Evolutionary conservation across 2,888 invertebrate species (phyloP).

Genomic region (Hylaea fasciaria): DNA sequence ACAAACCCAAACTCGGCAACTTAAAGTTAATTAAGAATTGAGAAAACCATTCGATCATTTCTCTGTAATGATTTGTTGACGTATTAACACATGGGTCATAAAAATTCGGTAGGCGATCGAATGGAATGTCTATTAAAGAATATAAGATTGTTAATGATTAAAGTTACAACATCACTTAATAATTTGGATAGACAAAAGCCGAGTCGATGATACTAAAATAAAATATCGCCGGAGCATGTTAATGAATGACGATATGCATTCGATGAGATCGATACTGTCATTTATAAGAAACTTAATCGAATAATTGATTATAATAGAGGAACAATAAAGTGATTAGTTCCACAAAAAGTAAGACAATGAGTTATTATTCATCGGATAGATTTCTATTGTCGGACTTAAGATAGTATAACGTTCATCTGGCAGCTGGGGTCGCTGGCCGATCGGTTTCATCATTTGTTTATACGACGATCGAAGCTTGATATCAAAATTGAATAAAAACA

Average conservation of each 20-base stretch:
- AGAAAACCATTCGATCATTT: constrained; percentile 50
- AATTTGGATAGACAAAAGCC: constrained; percentile 54
- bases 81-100: constrained; percentile 36
- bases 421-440: constrained; percentile 71
- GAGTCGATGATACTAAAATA: constrained; percentile 54
- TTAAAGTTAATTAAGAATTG: constrained; percentile 41
- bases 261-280: constrained; percentile 70
- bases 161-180: constrained; percentile 50
- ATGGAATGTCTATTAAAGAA: constrained; percentile 48
- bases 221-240: constrained; percentile 57
- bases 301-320: constrained; percentile 82
- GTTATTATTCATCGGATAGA: constrained; percentile 80
- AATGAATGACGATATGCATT: constrained; percentile 73
- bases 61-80: constrained; percentile 45
- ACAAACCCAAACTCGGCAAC: constrained; percentile 35
- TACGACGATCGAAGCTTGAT: constrained; percentile 73
- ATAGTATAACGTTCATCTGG: constrained; percentile 68
- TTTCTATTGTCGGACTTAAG: constrained; percentile 73
- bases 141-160: constrained; percentile 55
- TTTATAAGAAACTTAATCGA: constrained; percentile 81
- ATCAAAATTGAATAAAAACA: constrained; percentile 51
- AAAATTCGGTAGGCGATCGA: constrained; percentile 45
- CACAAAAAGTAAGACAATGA: constrained; percentile 84
- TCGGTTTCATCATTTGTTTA: constrained; percentile 79
- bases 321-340: constrained; percentile 84